Evolutionary conservation across 2,797 vertebrate genomes (phyloP), one percentile per base, ranked within the genome.

Genomic region (Hippoglossus hippoglossus): DNA sequence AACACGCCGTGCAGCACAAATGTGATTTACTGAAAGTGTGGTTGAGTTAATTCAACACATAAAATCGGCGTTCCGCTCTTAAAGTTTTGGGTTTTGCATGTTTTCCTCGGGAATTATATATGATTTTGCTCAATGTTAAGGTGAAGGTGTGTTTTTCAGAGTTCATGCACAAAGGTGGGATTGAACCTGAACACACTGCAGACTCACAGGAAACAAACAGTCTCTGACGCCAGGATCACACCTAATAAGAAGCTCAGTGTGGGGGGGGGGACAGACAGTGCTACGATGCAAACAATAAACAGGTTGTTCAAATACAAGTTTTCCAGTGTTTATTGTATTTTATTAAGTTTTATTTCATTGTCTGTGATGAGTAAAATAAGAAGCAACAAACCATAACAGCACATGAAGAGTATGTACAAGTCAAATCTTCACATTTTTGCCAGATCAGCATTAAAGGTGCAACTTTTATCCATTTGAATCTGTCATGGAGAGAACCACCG

Each of bases 211-310:
- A 61, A 75, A 79, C 26, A 19, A 55, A 21, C 22, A 44, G 18
- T 10, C 46, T 55, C 21, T 26, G 47, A 57, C n/a, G 12, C 50
- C 54, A 54, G 67, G 39, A 28, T 81, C 68, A 73, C 84, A 84
- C 77, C 78, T 49, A 22, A 67, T 88, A 63, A 77, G 24, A 53
- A 22, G 26, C 75, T 68, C 62, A 69, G n/a, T 7, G 1, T 55
- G 52, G 53, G 36, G 47, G 22, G 24, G 28, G 50, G 22, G 22
- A 22, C n/a, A n/a, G n/a, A 59, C 57, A 36, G 16, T 1, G 11
- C 36, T 31, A 1, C 19, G 15, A 25, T 6, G 8, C 31, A 34
- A 60, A 62, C 24, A 63, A 68, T 55, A 55, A 55, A 52, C 57
- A 62, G 12, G 28, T 44, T 63, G 36, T 41, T 50, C 41, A 11